Percentiles rank a stretch among this genome's conserved stretches.
Conservation (phyloP, 2,888 invertebrate species). For the Hedychridium roseum region DNA sequence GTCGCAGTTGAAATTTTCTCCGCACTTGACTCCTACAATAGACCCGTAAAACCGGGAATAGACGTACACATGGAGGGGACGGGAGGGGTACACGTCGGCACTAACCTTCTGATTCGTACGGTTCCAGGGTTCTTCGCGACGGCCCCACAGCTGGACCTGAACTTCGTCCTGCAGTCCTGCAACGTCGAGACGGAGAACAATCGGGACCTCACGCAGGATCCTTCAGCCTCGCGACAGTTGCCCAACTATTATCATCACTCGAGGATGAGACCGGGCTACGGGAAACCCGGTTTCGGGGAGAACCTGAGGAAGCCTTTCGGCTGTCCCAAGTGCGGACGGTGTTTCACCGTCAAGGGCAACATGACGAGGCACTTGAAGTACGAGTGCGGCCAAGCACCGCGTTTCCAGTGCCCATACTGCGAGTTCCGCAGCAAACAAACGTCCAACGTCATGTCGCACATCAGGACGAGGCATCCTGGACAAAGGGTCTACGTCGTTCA, state of each 20-base stretch:
- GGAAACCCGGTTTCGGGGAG: constrained; percentile 15
- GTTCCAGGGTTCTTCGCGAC: constrained; percentile 49
- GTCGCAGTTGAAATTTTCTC: no score
- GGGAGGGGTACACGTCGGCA: no score
- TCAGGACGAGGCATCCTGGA: constrained; percentile 47
- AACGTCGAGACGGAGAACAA: constrained; percentile 26
- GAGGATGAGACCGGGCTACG: constrained; percentile 23
- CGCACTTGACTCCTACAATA: no score
- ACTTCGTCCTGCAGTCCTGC: constrained; percentile 39
- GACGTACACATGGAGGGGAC: no score
- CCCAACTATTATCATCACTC: constrained; percentile 28
- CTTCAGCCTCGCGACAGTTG: constrained; percentile 13
- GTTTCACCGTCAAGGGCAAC: constrained; percentile 56
- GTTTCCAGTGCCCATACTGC: constrained; percentile 60
- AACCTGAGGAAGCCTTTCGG: constrained; percentile 45
- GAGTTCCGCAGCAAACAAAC: constrained; percentile 54
- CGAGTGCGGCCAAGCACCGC: constrained; percentile 58
- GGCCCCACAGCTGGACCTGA: constrained; percentile 44
- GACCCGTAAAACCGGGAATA: no score
- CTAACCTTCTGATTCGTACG: no score
- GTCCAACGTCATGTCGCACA: constrained; percentile 56
- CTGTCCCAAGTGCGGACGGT: constrained; percentile 56
- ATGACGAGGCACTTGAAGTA: constrained; percentile 57
- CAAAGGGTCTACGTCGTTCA: constrained; percentile 41
- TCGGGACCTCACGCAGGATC: not conserved